Conservation (phyloP, 2,888 invertebrate species). For the Sinhomidia bicolor region DNA sequence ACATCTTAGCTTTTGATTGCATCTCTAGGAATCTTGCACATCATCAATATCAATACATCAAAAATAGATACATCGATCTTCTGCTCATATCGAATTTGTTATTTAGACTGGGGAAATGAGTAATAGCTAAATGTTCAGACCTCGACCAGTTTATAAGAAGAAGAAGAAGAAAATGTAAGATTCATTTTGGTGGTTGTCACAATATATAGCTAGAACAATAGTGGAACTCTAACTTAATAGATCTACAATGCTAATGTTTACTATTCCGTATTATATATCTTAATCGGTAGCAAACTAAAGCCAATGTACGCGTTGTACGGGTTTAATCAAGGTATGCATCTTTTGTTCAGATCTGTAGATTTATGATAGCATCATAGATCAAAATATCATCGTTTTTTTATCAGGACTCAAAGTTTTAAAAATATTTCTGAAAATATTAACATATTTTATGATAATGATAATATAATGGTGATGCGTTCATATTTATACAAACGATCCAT, state of each 20-base stretch:
- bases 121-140: not conserved
- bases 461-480: no score
- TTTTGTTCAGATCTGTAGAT: not conserved
- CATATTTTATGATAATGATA: slow-evolving; percentile 72
- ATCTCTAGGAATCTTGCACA: slow-evolving; percentile 61
- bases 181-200: slow-evolving; percentile 55
- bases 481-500: no score
- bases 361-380: slow-evolving; percentile 59
- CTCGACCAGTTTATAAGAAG: not conserved
- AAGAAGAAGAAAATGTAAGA: not conserved
- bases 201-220: slow-evolving; percentile 9
- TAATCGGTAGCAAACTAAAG: not conserved
- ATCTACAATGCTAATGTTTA: no score
- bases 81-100: slow-evolving; percentile 4
- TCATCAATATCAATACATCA: slow-evolving; percentile 67
- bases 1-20: not conserved
- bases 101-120: not conserved
- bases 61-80: slow-evolving; percentile 25
- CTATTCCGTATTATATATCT: not conserved
- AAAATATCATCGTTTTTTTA: slow-evolving; percentile 51
- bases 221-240: no score
- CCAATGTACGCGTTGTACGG: not conserved
- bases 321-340: slow-evolving; percentile 36
- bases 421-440: slow-evolving; percentile 69
- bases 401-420: slow-evolving; percentile 26